Evolutionary conservation across 2,113 vertebrate genomes (phyloP).

Genomic region (Donacobius atricapilla): DNA sequence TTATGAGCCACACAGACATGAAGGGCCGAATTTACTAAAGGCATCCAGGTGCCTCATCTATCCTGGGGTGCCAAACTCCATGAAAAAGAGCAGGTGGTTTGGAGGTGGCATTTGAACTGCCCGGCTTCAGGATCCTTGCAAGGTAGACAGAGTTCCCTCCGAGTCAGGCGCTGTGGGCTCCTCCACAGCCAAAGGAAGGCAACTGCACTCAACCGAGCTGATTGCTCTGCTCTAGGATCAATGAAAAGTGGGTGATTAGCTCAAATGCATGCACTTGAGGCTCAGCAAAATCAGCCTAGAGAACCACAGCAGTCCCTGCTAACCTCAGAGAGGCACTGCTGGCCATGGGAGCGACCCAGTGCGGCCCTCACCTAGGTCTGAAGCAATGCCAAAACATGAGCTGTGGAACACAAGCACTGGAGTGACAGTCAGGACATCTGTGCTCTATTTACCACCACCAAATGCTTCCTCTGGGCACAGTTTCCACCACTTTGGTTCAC

Average conservation of each 20-base stretch:
- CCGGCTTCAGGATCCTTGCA: background rate
- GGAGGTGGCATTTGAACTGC: background rate
- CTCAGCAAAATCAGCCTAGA: background rate
- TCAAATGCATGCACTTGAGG: background rate
- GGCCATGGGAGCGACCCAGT: accelerated
- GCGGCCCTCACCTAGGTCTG: background rate
- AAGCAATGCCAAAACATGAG: accelerated
- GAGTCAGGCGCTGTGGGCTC: accelerated
- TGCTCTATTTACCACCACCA: background rate
- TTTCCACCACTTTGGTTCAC: accelerated
- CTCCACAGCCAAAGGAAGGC: background rate
- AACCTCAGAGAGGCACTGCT: accelerated
- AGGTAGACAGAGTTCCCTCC: accelerated
- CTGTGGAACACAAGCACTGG: background rate
- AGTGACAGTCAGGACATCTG: background rate
- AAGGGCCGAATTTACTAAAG: background rate
- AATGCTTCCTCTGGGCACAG: background rate
- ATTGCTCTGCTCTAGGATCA: background rate
- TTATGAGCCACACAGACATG: background rate
- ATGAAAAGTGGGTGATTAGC: background rate
- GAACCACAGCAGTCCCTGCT: background rate
- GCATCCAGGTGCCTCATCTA: background rate
- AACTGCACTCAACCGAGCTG: background rate
- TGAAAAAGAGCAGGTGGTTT: accelerated
- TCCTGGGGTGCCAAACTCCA: background rate